Evolutionary conservation across 2,797 vertebrate species (phyloP), one percentile per base, ranked within the genome.

Genomic region (Muscicapa striata): DNA sequence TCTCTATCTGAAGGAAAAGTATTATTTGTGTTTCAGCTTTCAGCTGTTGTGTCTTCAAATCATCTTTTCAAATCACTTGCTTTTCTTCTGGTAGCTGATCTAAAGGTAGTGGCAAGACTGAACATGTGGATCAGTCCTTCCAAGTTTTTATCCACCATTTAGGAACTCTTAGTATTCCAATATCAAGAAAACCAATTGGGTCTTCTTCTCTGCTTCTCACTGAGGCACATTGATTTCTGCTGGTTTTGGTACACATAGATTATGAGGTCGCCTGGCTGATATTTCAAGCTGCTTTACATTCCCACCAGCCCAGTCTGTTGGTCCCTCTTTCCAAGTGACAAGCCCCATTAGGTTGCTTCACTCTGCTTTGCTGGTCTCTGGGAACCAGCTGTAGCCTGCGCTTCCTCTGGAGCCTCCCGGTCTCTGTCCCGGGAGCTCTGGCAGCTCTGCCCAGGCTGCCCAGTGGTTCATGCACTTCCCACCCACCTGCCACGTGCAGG

Each of bases 341-440:
- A 49, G 46, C 43, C 12, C 43, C 38, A 0, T 43, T 23, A 27
- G 19, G 14, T 22, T 48, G 11, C 36, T 68, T 26, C 41, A 15
- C 38, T 59, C 67, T 79, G 45, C 27, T 64, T 45, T 45, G 51
- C 46, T 7, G 2, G 27, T 27, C 6, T 4, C 36, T 14, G 3
- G 41, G 32, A 62, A 32, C 40, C 49, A 49, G 0, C 24, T 62
- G 74, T 16, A 55, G 26, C 20, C 13, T 1, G 8, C 0, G 0
- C 10, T 87, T 24, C 70, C 48, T 66, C 20, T 0, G 1, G 11
- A 63, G 34, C 6, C 27, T 26, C 36, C 62, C 7, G 30, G 14
- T 9, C 43, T 70, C 21, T 55, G 66, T 26, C 22, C 40, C 3
- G 2, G 1, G 45, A 19, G 52, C 38, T 29, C 10, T 48, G 64